phyloP scores from a whole-genome alignment of 2,888 invertebrate genomes.

The Vesta saturnalis region DNA sequence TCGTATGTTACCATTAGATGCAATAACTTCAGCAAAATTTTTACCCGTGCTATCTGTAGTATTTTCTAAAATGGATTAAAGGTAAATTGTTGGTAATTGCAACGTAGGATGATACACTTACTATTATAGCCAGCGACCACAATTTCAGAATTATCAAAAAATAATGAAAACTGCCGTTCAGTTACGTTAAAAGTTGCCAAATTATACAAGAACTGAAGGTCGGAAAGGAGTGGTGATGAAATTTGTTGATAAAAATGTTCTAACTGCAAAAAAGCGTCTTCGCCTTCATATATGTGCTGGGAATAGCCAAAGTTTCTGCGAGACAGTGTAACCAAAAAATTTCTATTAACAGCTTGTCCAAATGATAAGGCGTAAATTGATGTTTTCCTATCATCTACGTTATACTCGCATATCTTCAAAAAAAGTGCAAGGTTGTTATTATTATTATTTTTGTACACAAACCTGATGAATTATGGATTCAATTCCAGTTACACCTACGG shows the following conservation, averaged over 20 bases:
- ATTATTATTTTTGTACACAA: too few species aligned
- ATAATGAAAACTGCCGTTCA: background rate
- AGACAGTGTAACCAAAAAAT: conserved; percentile 72
- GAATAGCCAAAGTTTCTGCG: conserved; percentile 74
- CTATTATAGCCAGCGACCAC: background rate
- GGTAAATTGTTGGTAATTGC: background rate
- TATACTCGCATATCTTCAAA: background rate
- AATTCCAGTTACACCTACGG: too few species aligned
- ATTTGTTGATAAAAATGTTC: conserved; percentile 74
- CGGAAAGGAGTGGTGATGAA: conserved; percentile 72
- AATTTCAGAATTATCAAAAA: background rate
- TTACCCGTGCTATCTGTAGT: background rate
- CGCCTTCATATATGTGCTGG: conserved; percentile 75
- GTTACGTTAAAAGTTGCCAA: conserved; percentile 55
- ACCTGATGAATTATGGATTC: too few species aligned
- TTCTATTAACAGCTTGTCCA: background rate
- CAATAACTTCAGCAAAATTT: background rate
- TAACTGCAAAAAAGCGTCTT: conserved; percentile 74
- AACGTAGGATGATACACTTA: too few species aligned
- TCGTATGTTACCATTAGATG: background rate
- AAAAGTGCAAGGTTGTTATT: too few species aligned
- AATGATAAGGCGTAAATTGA: background rate
- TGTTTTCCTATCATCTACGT: background rate
- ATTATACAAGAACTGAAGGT: conserved; percentile 72
- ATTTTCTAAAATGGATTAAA: background rate